These are phyloP conservation scores for Geothlypis trichas DNA, from an alignment of 2,113 vertebrate genomes.

Conservation along the genomic window DNA sequence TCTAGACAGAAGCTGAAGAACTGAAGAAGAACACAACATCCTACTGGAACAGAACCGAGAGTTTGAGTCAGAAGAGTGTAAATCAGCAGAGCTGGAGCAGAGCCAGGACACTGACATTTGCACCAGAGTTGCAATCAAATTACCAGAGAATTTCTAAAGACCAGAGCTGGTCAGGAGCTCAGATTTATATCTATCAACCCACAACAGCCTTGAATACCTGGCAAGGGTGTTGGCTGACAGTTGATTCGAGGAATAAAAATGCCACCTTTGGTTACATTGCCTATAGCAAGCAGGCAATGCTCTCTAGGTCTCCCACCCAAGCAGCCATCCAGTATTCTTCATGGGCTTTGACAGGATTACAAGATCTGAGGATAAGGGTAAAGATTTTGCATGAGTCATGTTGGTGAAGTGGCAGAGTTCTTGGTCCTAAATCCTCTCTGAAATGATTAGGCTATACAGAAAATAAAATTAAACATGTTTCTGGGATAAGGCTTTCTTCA, in stretches of 20 bases:
- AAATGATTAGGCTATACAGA: neutral
- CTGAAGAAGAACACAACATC: neutral
- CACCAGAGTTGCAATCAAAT: neutral
- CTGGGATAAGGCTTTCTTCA: neutral
- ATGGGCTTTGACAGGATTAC: neutral
- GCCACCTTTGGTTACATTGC: conserved; percentile 41
- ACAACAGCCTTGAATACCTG: conserved; percentile 48
- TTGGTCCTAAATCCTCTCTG: neutral
- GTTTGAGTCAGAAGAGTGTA: neutral
- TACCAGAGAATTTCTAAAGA: conserved; percentile 26
- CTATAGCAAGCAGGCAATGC: conserved; percentile 28
- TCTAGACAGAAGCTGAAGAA: neutral
- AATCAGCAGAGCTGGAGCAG: neutral
- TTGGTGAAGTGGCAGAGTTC: neutral
- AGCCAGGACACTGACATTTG: neutral
- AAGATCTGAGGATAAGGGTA: neutral
- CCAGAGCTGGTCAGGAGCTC: conserved; percentile 45
- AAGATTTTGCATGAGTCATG: neutral
- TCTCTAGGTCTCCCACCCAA: conserved; percentile 14
- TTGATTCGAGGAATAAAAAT: conserved; percentile 44
- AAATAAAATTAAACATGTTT: neutral
- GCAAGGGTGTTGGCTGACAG: conserved; percentile 49
- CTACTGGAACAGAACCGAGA: neutral
- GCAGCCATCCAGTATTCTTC: neutral
- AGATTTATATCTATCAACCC: conserved; percentile 56